A percentile compares a stretch with the other conserved stretches of the same genome.
Evolutionary conservation across 2,113 vertebrate species (phyloP).

Genomic region (Felis chaus): DNA sequence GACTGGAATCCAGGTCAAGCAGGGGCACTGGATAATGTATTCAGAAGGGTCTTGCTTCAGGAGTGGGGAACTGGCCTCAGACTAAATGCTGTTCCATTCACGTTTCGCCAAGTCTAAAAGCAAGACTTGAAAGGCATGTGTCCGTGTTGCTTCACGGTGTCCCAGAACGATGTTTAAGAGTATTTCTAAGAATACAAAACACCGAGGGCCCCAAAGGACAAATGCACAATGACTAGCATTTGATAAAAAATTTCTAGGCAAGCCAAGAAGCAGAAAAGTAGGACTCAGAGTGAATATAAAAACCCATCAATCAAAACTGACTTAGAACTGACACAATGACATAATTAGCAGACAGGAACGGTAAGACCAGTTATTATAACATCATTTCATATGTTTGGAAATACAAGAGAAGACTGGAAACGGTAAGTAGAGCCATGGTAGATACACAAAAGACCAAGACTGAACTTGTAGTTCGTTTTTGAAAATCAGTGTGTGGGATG

Average conservation of each 20-base stretch:
- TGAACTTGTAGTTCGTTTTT: background rate
- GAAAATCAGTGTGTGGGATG: background rate
- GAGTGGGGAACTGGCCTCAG: background rate
- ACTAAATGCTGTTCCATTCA: background rate
- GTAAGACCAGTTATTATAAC: background rate
- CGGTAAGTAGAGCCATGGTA: background rate
- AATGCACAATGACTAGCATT: background rate
- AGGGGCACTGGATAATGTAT: rapidly evolving
- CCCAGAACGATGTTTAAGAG: background rate
- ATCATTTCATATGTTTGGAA: background rate
- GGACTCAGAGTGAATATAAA: background rate
- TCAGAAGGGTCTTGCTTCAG: background rate
- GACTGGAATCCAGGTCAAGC: background rate
- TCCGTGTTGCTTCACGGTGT: background rate
- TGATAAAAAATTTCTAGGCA: background rate
- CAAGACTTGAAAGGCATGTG: background rate
- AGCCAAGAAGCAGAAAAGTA: background rate
- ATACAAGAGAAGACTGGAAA: background rate
- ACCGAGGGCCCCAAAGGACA: background rate
- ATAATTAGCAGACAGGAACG: background rate
- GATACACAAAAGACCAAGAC: background rate
- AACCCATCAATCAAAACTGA: background rate
- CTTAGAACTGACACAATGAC: background rate
- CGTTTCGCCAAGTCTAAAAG: background rate
- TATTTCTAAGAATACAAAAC: background rate